Conservation (phyloP, 2,797 vertebrate genomes). For the Columba guinea region DNA sequence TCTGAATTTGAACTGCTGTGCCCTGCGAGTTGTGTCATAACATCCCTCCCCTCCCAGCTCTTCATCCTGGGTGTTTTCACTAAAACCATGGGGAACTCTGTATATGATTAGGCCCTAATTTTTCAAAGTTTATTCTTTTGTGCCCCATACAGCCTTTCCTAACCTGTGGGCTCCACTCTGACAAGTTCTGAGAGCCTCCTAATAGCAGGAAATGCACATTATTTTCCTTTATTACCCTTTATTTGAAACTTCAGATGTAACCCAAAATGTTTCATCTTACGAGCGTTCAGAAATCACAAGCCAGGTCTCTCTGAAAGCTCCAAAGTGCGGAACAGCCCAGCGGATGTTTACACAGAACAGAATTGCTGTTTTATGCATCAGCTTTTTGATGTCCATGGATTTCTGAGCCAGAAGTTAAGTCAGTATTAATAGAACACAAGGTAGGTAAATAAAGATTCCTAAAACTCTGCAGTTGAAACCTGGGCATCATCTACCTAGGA, state of each 20-base stretch:
- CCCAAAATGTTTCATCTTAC: neutral
- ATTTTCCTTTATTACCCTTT: neutral
- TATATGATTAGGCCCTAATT: neutral
- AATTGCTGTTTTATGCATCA: neutral
- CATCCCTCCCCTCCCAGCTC: neutral
- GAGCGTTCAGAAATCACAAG: neutral
- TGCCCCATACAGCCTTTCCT: neutral
- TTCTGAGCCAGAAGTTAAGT: neutral
- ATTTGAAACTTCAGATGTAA: neutral
- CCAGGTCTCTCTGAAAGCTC: neutral
- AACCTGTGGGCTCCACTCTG: rapidly evolving
- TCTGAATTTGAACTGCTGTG: neutral
- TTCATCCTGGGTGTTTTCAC: neutral
- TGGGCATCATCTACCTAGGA: neutral
- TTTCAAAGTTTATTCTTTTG: neutral
- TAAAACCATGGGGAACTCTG: neutral
- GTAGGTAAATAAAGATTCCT: neutral
- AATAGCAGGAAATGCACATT: neutral
- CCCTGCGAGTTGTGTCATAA: neutral
- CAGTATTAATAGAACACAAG: neutral
- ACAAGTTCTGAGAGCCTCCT: neutral
- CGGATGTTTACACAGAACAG: neutral
- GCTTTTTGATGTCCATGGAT: slow-evolving; percentile 7
- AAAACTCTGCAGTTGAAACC: neutral
- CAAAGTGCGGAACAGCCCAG: neutral